Evolutionary conservation across 2,797 vertebrate species (phyloP), one percentile per base, ranked within the genome.

Genomic region (Alectoris magna): DNA sequence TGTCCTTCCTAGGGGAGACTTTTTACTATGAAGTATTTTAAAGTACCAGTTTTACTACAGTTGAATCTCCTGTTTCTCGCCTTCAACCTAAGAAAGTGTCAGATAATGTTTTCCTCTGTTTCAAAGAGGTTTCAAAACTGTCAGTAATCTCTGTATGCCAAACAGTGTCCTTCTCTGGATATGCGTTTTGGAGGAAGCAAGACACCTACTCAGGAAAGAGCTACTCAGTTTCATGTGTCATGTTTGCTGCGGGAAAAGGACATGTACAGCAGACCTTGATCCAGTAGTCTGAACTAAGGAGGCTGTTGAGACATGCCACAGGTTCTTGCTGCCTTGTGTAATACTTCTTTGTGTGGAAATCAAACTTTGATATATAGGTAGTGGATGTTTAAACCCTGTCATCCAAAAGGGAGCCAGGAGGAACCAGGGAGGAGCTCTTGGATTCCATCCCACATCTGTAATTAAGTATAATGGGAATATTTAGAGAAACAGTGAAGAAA

Each of bases 361-460:
- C 26, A 64, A 12, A 49, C 5, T 60, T 59, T 68, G 34, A 18
- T 51, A 8, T 6, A 26, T 0, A 41, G n/a, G 39, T 34, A 60
- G 43, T n/a, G 16, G 44, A 70, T 34, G 6, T 34, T 16, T 63
- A 21, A 76, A 10, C 7, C 48, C 75, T 84, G 39, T 38, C 29
- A 48, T 31, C 19, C 34, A 84, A 7, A 0, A 2, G 16, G 12
- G 22, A 73, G 34, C 59, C 43, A 87, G 55, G 48, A 81, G 27
- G 10, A 75, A 14, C 14, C 17, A 63, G 7, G 5, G 36, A 51
- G 63, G 63, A 88, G 15, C 4, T 75, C 36, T 27, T 67, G 11
- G 18, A 78, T 51, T 7, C 21, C 10, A 72, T 3, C 4, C 4
- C 27, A 24, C 16, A 17, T 11, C 9, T 0, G 0, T 78, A 71